Evolutionary conservation across 2,888 invertebrate genomes (phyloP).

Genomic region (Xiphydria camelus): DNA sequence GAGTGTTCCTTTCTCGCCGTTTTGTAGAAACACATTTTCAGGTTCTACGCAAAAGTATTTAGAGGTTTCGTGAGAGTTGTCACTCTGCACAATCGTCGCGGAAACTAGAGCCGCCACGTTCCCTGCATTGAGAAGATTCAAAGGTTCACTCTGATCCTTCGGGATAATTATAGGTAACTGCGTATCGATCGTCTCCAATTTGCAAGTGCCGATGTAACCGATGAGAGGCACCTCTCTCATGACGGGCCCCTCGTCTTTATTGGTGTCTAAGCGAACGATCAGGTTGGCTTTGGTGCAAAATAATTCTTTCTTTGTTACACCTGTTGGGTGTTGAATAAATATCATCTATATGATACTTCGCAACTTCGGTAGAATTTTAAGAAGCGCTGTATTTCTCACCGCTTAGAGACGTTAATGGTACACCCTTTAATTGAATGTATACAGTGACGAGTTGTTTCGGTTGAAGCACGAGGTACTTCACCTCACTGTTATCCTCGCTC

Average conservation of each 20-base stretch:
- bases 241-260: slow-evolving; percentile 29
- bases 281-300: slow-evolving; percentile 4
- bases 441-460: slow-evolving; percentile 23
- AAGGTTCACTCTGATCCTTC: slow-evolving; percentile 32
- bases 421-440: slow-evolving; percentile 37
- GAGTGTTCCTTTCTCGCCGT: slow-evolving; percentile 33
- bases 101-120: slow-evolving; percentile 28
- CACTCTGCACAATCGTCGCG: slow-evolving; percentile 30
- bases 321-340: slow-evolving; percentile 9
- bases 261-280: neutral
- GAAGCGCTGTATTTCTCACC: slow-evolving; percentile 19
- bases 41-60: slow-evolving; percentile 38
- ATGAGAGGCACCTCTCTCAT: slow-evolving; percentile 38
- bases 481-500: slow-evolving; percentile 16
- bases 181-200: slow-evolving; percentile 39
- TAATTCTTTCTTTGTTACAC: slow-evolving; percentile 19
- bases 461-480: slow-evolving; percentile 6
- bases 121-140: slow-evolving; percentile 41
- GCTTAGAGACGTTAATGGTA: slow-evolving; percentile 22
- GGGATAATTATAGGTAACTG: slow-evolving; percentile 35
- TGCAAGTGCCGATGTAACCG: slow-evolving; percentile 33
- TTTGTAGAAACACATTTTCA: slow-evolving; percentile 32
- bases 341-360: too few relatives aligned
- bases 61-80: slow-evolving; percentile 15
- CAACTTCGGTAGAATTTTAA: too few relatives aligned